Evolutionary conservation across 2,888 invertebrate genomes (phyloP).

Genomic region (Stenotaenia linearis): DNA sequence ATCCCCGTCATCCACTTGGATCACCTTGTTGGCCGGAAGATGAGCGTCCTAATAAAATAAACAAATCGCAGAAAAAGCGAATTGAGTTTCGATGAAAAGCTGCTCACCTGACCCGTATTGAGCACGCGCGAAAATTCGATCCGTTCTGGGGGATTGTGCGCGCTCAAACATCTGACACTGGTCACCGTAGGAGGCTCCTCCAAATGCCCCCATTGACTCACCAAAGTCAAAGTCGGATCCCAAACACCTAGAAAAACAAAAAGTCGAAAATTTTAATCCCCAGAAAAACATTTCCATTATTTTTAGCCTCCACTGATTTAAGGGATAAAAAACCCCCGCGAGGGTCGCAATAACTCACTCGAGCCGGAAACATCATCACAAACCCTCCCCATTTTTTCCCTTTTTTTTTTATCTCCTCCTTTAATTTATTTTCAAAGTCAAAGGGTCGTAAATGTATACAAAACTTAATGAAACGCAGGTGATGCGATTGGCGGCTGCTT

Average conservation of each 20-base stretch:
- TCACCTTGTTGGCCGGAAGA: not conserved
- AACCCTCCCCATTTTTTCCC: not conserved
- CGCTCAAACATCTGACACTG: conserved; percentile 35
- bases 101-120: conserved; percentile 37
- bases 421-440: not conserved
- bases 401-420: too few relatives aligned
- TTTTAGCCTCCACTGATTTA: too few relatives aligned
- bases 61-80: not conserved
- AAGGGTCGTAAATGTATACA: not conserved
- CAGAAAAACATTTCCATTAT: not conserved
- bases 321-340: too few relatives aligned
- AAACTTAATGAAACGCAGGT: not conserved
- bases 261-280: not conserved
- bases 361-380: not conserved
- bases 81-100: too few relatives aligned
- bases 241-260: conserved; percentile 35
- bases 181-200: conserved; percentile 28
- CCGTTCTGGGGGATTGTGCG: conserved; percentile 33
- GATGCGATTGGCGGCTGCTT: too few relatives aligned
- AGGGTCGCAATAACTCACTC: too few relatives aligned
- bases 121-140: conserved; percentile 35
- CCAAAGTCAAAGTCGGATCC: conserved; percentile 36
- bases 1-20: not conserved
- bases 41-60: not conserved
- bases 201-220: conserved; percentile 36